Conservation (phyloP, 2,797 vertebrate genomes). For the Sebastes itinus region DNA sequence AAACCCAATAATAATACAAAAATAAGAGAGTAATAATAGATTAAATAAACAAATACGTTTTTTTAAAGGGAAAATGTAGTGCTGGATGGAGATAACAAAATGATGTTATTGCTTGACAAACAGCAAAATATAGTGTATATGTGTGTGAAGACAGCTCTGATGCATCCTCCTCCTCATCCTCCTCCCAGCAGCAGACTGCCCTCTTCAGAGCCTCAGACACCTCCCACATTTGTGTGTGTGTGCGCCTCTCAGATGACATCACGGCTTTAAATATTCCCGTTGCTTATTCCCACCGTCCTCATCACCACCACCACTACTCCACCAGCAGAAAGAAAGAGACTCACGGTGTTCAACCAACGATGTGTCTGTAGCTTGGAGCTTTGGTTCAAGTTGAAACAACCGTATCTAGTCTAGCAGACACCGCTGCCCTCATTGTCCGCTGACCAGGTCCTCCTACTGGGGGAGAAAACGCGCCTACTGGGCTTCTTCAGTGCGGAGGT, state of each 20-base stretch:
- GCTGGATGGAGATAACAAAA: no score
- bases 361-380: slow-evolving; percentile 42
- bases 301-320: slow-evolving; percentile 5
- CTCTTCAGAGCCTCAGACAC: slow-evolving; percentile 11
- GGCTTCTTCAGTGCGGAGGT: slow-evolving; percentile 29
- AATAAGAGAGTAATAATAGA: no score
- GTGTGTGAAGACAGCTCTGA: neutral
- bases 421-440: neutral
- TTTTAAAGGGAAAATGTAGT: no score
- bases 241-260: slow-evolving; percentile 60
- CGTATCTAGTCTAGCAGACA: neutral
- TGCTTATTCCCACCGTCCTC: slow-evolving; percentile 57
- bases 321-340: neutral
- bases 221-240: slow-evolving; percentile 60
- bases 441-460: neutral
- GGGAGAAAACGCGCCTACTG: slow-evolving; percentile 39
- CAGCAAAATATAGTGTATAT: neutral
- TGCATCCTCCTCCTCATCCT: neutral
- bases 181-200: slow-evolving; percentile 4
- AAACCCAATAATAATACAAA: no score
- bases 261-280: slow-evolving; percentile 70
- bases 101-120: neutral
- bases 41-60: no score
- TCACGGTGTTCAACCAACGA: slow-evolving; percentile 1
- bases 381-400: neutral